These are phyloP conservation scores for Mythimna pallens DNA, from an alignment of 2,888 invertebrate genomes.

Conservation along the genomic window DNA sequence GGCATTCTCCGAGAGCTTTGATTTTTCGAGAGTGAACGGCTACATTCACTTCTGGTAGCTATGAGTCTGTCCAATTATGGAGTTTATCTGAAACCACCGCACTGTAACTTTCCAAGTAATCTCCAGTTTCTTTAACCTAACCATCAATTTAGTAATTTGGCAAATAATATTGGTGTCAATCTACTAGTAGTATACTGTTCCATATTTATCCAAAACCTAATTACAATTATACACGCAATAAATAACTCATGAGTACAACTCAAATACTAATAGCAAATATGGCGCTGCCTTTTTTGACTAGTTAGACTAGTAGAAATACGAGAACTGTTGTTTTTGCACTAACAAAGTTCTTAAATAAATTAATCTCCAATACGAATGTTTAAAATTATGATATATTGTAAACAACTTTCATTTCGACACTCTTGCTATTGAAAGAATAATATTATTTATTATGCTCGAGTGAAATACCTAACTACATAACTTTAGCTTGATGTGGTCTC, in stretches of 20 bases:
- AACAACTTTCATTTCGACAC: constrained; percentile 44
- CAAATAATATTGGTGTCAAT: constrained; percentile 21
- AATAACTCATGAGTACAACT: constrained; percentile 55
- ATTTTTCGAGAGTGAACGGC: constrained; percentile 57
- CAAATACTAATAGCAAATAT: constrained; percentile 26
- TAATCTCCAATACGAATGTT: constrained; percentile 13
- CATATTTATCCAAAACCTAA: constrained; percentile 41
- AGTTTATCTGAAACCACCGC: constrained; percentile 38
- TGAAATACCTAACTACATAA: background rate
- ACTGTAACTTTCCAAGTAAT: constrained; percentile 50
- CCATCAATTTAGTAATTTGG: constrained; percentile 21
- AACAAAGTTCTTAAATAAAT: constrained; percentile 34
- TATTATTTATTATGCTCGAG: background rate
- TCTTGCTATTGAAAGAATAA: background rate
- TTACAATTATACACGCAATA: constrained; percentile 48
- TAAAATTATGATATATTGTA: constrained; percentile 33
- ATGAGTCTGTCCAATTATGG: constrained; percentile 42
- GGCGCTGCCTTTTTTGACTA: constrained; percentile 49
- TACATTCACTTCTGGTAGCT: constrained; percentile 61
- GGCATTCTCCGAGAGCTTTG: constrained; percentile 55
- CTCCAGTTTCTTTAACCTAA: constrained; percentile 9
- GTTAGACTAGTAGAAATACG: too few relatives aligned
- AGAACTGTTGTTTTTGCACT: constrained; percentile 45
- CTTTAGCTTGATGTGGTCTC: background rate
- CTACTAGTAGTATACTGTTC: constrained; percentile 11